These are phyloP conservation scores for Solenopsis fugax DNA, from an alignment of 1,140 invertebrate species.

Conservation along the genomic window DNA sequence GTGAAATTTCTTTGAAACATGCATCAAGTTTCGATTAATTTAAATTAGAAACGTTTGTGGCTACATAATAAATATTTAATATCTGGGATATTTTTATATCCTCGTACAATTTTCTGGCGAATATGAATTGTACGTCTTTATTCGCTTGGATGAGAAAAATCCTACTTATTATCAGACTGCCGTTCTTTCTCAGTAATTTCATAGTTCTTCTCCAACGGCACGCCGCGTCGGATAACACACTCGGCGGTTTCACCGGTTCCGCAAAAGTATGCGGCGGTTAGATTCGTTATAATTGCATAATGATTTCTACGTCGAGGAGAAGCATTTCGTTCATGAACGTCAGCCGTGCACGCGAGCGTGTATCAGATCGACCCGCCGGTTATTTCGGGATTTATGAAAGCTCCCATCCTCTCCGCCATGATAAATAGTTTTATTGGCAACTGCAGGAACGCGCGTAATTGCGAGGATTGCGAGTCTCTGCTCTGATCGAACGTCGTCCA, in stretches of 20 bases:
- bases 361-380: conserved; percentile 32
- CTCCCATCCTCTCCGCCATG: not conserved
- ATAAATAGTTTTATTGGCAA: conserved; percentile 49
- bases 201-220: not conserved
- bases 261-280: conserved; percentile 27
- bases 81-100: not conserved
- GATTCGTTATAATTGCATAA: conserved; percentile 58
- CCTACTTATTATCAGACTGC: not conserved
- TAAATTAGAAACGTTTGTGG: not conserved
- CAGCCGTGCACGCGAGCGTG: conserved; percentile 41
- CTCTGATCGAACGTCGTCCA: conserved; percentile 19
- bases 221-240: not conserved
- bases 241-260: conserved; percentile 31
- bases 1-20: not conserved
- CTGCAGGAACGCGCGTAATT: conserved; percentile 38
- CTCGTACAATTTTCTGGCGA: not conserved
- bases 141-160: not conserved
- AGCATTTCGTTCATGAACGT: conserved; percentile 33
- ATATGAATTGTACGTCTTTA: not conserved
- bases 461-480: conserved; percentile 25
- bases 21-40: not conserved
- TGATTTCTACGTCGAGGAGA: conserved; percentile 46
- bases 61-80: not conserved
- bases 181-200: conserved; percentile 1
- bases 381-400: conserved; percentile 55